A percentile compares a stretch with the other conserved stretches of the same genome.
phyloP scores from a whole-genome alignment of 2,113 vertebrate genomes.

The Galeopterus variegatus region DNA sequence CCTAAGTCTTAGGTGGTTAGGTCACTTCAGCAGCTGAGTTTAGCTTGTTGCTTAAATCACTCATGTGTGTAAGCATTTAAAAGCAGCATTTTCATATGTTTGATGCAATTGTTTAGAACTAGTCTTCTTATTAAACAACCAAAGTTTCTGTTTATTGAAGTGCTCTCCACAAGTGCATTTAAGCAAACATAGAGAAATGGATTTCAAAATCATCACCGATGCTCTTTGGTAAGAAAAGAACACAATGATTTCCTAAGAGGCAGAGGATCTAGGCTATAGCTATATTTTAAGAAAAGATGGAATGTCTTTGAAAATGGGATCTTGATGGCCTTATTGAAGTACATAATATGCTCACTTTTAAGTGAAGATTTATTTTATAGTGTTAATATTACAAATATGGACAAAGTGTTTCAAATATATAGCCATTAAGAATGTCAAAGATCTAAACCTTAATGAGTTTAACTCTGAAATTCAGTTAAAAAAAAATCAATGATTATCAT shows the following conservation, averaged over 20 bases:
- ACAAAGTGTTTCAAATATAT: conserved; percentile 38
- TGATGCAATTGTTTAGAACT: conserved; percentile 18
- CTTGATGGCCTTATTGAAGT: not conserved
- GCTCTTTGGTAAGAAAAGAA: not conserved
- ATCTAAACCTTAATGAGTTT: conserved; percentile 39
- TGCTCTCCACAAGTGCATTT: not conserved
- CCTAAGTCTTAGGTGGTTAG: not conserved
- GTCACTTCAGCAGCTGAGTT: not conserved
- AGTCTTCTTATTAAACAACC: conserved; percentile 19
- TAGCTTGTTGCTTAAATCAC: conserved; percentile 1
- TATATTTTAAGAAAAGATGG: conserved; percentile 30
- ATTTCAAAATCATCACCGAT: conserved; percentile 17
- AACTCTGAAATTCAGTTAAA: conserved; percentile 41
- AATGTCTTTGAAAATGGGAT: conserved; percentile 8
- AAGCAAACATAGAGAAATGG: conserved; percentile 49
- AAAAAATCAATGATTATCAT: conserved; percentile 47
- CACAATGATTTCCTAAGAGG: conserved; percentile 51
- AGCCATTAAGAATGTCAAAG: conserved; percentile 44
- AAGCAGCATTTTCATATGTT: not conserved
- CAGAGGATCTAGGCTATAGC: not conserved
- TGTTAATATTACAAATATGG: conserved; percentile 22
- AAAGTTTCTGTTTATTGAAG: conserved; percentile 50
- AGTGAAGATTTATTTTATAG: conserved; percentile 37
- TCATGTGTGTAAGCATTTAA: not conserved
- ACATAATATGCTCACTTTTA: not conserved